phyloP scores from a whole-genome alignment of 2,113 vertebrate genomes.

The Thryonomys swinderianus region DNA sequence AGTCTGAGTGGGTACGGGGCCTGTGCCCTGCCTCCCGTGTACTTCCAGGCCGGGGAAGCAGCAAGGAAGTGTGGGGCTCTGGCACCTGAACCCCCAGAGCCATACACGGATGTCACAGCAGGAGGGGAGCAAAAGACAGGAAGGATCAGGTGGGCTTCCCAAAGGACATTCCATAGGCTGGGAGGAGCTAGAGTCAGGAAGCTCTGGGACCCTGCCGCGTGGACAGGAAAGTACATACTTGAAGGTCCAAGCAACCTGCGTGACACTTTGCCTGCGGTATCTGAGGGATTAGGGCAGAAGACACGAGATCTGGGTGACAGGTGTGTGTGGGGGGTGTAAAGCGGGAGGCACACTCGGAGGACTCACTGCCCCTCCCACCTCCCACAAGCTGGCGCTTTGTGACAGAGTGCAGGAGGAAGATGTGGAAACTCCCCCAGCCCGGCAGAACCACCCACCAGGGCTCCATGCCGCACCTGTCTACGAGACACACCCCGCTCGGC shows the following conservation, averaged over 20 bases:
- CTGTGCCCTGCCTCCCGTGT: neutral
- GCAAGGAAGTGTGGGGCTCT: neutral
- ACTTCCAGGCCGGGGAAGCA: neutral
- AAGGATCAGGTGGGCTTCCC: neutral
- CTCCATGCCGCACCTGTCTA: constrained; percentile 35
- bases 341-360: constrained; percentile 25
- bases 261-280: neutral
- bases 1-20: neutral
- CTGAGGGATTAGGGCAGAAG: neutral
- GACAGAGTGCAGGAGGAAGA: constrained; percentile 63
- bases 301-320: constrained; percentile 3
- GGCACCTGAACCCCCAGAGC: neutral
- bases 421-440: constrained; percentile 52
- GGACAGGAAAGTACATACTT: neutral
- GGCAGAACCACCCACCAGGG: constrained; percentile 66
- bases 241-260: neutral
- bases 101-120: neutral
- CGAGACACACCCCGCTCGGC: constrained; percentile 33
- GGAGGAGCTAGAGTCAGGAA: neutral
- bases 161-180: constrained; percentile 8
- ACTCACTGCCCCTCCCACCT: constrained; percentile 48
- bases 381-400: constrained; percentile 61
- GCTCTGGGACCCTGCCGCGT: too few species aligned
- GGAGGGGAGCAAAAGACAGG: neutral
- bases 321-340: constrained; percentile 47